A percentile compares a stretch with the other conserved stretches of the same genome.
Evolutionary conservation across 2,113 vertebrate species (phyloP).

Genomic region (Oryzias woworae): DNA sequence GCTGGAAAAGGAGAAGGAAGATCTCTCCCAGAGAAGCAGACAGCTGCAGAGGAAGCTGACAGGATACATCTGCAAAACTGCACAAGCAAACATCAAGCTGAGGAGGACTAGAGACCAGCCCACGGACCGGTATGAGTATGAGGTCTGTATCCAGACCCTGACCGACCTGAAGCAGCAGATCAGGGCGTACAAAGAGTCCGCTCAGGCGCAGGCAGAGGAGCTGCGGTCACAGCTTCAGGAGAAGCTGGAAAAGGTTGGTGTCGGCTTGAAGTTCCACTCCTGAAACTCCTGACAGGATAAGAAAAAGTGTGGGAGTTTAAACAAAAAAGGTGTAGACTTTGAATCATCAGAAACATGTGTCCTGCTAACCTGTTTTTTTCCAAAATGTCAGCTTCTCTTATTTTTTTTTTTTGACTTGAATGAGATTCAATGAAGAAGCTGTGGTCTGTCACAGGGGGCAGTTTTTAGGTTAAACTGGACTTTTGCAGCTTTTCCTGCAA

Average conservation of each 20-base stretch:
- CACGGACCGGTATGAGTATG: conserved; percentile 67
- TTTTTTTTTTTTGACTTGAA: no score
- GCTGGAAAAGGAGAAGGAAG: conserved; percentile 63
- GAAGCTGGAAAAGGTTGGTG: conserved; percentile 57
- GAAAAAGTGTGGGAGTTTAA: no score
- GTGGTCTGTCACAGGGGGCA: no score
- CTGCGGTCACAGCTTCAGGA: conserved; percentile 52
- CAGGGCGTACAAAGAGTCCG: conserved; percentile 10
- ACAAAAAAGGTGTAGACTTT: no score
- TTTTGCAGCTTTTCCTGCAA: no score
- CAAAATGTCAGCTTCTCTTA: no score
- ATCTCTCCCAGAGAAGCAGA: conserved; percentile 47
- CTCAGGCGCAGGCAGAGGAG: conserved; percentile 51
- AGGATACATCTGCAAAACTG: conserved; percentile 65
- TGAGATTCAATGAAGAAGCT: no score
- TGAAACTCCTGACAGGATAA: no score
- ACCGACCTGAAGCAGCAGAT: conserved; percentile 63
- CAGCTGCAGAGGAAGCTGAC: conserved; percentile 76
- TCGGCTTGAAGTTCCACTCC: no score
- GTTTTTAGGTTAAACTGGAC: no score
- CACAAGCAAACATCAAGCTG: conserved; percentile 21
- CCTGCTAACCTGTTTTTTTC: no score
- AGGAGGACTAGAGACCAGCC: conserved; percentile 20
- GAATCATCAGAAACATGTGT: no score
- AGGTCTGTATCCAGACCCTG: conserved; percentile 58